Evolutionary conservation across 2,113 vertebrate species (phyloP), one percentile per base, ranked within the genome.

Genomic region (Tupaia chinensis): DNA sequence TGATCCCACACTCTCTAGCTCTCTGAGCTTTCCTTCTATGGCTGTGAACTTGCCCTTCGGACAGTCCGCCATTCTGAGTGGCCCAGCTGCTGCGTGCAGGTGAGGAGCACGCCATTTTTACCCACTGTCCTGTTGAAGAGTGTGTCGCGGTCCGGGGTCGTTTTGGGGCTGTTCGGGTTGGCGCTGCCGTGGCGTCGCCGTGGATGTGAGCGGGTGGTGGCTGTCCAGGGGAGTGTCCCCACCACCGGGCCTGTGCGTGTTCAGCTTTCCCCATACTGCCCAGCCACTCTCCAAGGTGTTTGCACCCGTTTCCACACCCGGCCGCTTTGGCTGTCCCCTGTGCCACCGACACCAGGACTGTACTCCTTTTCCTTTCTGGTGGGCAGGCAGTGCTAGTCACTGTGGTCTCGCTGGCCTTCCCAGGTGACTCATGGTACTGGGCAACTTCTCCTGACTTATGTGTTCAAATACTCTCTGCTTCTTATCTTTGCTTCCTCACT

Each of bases 351-450:
- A 1, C 3, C 2, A 0, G 17, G 10, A 6, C 0, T 1, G 10
- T 6, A 19, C 0, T 0, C 66, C 32, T 10, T 25, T 80, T 32
- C 44, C 63, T 65, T 54, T 13, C 85, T 5, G 25, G 8, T 0
- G 12, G 58, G 7, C 11, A 14, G 4, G 11, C 1, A 19, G 44
- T 0, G 19, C 29, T 3, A 0, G 13, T 27, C 74, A 0, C 0
- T 25, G 22, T 22, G 20, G 6, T 29, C 44, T 15, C 16, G 25
- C 25, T 27, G 68, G 12, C 20, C 10, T 74, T 84, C 54, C 65
- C 9, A 1, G 20, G n/a, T 25, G 82, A 96, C 83, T 44, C 14
- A 11, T 8, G 11, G 3, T 1, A 13, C 44, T 65, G 27, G 32
- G 87, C 56, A 7, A 15, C 11, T 15, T 56, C 19, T 53, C 20